Base-by-base conservation (phyloP, 2,797 vertebrate species). In the Craterocephalus amniculus region DNA sequence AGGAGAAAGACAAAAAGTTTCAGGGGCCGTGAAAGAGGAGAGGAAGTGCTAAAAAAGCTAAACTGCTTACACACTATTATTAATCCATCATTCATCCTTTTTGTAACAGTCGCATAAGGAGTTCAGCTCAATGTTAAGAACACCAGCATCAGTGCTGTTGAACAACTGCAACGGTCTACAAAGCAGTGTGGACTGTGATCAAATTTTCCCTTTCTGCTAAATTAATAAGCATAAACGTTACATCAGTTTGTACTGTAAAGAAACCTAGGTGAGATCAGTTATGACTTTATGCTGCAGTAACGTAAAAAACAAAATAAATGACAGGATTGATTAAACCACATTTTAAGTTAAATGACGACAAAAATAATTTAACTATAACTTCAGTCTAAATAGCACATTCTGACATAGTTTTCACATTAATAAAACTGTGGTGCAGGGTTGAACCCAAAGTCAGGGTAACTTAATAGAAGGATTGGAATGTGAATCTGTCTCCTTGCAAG, bases 1-100 rank as follows among this genome's bases (percentile, higher is more conserved):
- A 56, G 75, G 36, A 57, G 60, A 76, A 48, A 64, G 20, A 58
- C 35, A 64, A 24, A 48, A 58, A 24, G 31, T 12, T 67, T 76
- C 61, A 60, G 35, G 24, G 6, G 64, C 4, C 36, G 26, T 72
- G 10, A 13, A 10, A 54, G 13, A 14, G 22, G 29, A 67, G 35
- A 48, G 8, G 34, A 56, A 63, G 36, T 22, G 27, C 57, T 43
- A 27, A 18, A 63, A 49, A 38, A 67, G 27, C 52, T 10, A 4
- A 14, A 59, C 29, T 36, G 58, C 12, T 49, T 24, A 29, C 32
- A 67, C 40, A 32, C 24, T 31, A 49, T 61, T 45, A 36, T 63
- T 20, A 31, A 52, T 26, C 22, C 32, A 52, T 45, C n/a, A 71
- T 51, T 71, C 4, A 27, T 69, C 24, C 20, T 67, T 20, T 66